phyloP scores from a whole-genome alignment of 2,113 vertebrate species.

The Hemiprocne comata region DNA sequence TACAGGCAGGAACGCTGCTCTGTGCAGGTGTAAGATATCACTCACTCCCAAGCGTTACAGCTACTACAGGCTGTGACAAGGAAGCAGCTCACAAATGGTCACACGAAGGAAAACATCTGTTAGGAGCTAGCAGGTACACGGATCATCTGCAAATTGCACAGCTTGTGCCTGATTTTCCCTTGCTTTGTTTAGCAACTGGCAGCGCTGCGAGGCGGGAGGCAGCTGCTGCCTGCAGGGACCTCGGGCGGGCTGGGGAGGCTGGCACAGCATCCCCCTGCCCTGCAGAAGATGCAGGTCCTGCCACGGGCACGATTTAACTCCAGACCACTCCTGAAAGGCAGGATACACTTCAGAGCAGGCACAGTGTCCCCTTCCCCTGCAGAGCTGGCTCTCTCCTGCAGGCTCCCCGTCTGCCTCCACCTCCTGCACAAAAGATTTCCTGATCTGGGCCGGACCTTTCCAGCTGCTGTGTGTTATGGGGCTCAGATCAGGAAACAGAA shows the following conservation, averaged over 20 bases:
- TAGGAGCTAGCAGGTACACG: slow-evolving; percentile 41
- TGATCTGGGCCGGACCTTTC: background rate
- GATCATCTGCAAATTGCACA: slow-evolving; percentile 50
- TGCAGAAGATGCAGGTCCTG: fast-evolving
- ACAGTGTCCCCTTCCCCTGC: fast-evolving
- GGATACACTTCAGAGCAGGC: background rate
- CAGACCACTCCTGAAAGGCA: background rate
- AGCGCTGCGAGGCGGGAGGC: background rate
- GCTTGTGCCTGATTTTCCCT: slow-evolving; percentile 6
- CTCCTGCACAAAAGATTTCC: slow-evolving; percentile 24
- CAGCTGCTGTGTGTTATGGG: slow-evolving; percentile 18
- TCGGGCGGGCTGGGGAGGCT: background rate
- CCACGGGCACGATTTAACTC: too few relatives aligned
- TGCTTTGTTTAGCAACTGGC: slow-evolving; percentile 6
- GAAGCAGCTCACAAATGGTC: slow-evolving; percentile 49
- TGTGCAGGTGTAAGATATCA: slow-evolving; percentile 43
- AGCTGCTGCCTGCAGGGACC: background rate
- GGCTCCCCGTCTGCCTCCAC: background rate
- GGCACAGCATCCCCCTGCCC: background rate
- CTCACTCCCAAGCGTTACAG: background rate
- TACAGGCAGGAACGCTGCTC: background rate
- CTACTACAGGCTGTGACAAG: slow-evolving; percentile 24
- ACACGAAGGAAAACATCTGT: slow-evolving; percentile 55
- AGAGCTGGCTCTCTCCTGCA: background rate
- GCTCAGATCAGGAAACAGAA: slow-evolving; percentile 41